Percentiles rank a stretch among this genome's conserved stretches.
Evolutionary conservation across 2,888 invertebrate species (phyloP).

Genomic region (Euclidia mi): DNA sequence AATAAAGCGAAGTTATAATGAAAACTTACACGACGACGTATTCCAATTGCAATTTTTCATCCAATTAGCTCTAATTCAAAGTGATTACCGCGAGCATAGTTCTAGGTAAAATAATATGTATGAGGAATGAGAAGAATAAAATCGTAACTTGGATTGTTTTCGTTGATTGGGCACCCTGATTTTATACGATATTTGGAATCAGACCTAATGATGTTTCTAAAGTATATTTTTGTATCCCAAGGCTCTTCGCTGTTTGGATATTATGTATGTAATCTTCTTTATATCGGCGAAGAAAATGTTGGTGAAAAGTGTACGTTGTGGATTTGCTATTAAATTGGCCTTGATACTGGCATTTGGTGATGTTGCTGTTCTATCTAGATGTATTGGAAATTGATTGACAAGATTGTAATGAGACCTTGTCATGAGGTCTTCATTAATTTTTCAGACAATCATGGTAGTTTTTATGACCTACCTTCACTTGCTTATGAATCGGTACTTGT

Average conservation of each 20-base stretch:
- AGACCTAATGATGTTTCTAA: conserved; percentile 37
- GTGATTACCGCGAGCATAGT: conserved; percentile 43
- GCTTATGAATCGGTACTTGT: too few relatives aligned
- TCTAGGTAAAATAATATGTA: conserved; percentile 68
- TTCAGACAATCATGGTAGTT: too few relatives aligned
- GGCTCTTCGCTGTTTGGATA: conserved; percentile 12
- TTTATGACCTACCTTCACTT: too few relatives aligned
- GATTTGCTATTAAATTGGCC: conserved; percentile 3
- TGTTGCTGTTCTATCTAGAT: background rate
- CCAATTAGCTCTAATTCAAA: conserved; percentile 46
- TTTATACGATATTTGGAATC: conserved; percentile 46
- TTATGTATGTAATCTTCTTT: conserved; percentile 40
- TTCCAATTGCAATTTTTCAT: conserved; percentile 42
- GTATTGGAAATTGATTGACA: too few relatives aligned
- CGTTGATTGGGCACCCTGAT: conserved; percentile 60
- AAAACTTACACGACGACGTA: conserved; percentile 33
- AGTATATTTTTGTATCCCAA: conserved; percentile 35
- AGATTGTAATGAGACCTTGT: too few relatives aligned
- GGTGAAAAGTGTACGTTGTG: conserved; percentile 1
- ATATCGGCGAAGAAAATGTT: conserved; percentile 8
- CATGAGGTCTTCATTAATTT: too few relatives aligned
- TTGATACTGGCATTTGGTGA: too few relatives aligned
- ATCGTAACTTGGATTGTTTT: conserved; percentile 59
- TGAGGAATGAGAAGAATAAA: conserved; percentile 68
- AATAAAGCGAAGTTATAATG: conserved; percentile 33